Conservation (phyloP, 2,888 invertebrate species). For the Dryobotodes eremita region DNA sequence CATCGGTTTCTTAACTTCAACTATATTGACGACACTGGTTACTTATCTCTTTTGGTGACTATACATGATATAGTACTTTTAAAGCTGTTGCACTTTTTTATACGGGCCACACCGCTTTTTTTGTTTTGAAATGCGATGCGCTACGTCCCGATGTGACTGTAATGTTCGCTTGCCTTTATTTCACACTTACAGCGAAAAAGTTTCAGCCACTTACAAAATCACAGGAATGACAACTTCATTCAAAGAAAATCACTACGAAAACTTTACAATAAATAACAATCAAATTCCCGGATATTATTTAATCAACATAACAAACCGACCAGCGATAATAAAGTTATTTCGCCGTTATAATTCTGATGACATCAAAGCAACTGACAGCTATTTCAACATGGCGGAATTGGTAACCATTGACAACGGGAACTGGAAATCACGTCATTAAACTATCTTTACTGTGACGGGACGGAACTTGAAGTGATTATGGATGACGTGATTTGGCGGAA, state of each 20-base stretch:
- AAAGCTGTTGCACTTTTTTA: neutral
- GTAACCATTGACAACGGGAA: conserved; percentile 63
- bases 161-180: neutral
- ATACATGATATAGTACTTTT: neutral
- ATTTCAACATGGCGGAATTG: conserved; percentile 67
- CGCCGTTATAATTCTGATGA: conserved; percentile 60
- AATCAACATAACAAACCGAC: conserved; percentile 60
- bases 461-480: conserved; percentile 60
- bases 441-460: conserved; percentile 64
- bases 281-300: conserved; percentile 55
- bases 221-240: conserved; percentile 3
- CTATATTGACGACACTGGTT: too few relatives aligned
- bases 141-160: neutral
- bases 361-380: conserved; percentile 61
- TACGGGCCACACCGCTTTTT: neutral
- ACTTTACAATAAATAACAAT: conserved; percentile 38
- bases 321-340: conserved; percentile 61
- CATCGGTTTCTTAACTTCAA: too few relatives aligned
- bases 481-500: conserved; percentile 53
- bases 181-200: neutral
- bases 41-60: too few relatives aligned
- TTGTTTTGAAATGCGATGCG: neutral
- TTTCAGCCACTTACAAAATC: neutral
- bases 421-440: conserved; percentile 68
- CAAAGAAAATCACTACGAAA: conserved; percentile 30